Conservation (phyloP, 1,140 invertebrate species). For the Episyrphus balteatus region DNA sequence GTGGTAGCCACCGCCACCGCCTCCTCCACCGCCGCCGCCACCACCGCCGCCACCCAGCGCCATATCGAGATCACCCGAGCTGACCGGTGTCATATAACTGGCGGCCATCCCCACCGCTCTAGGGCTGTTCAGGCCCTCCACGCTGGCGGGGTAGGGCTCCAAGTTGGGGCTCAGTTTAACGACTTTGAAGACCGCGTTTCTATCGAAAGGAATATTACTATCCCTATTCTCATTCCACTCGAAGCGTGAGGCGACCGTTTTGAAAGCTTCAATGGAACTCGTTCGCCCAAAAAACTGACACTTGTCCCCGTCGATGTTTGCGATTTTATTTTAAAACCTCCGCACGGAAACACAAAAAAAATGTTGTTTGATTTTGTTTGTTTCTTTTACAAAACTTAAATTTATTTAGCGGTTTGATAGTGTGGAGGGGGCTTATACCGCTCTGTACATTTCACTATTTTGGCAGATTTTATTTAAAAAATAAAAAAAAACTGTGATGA, state of each 20-base stretch:
- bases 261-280: constrained; percentile 24
- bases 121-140: constrained; percentile 38
- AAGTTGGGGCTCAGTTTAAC: constrained; percentile 40
- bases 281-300: not conserved
- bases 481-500: not conserved
- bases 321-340: not conserved
- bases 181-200: constrained; percentile 36
- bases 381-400: not conserved
- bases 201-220: constrained; percentile 36
- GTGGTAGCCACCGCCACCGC: constrained; percentile 49
- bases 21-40: constrained; percentile 45
- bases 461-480: too few relatives aligned
- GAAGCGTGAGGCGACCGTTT: constrained; percentile 37
- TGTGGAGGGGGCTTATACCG: too few relatives aligned
- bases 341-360: not conserved
- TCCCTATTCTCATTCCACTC: constrained; percentile 38
- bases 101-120: constrained; percentile 58
- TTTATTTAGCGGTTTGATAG: too few relatives aligned
- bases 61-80: constrained; percentile 64
- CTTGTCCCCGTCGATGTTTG: not conserved
- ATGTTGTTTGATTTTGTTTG: not conserved
- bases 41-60: constrained; percentile 47
- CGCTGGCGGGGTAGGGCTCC: constrained; percentile 40
- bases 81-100: constrained; percentile 74
- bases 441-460: too few relatives aligned